phyloP scores from a whole-genome alignment of 2,113 vertebrate genomes.

The Aptenodytes forsteri region DNA sequence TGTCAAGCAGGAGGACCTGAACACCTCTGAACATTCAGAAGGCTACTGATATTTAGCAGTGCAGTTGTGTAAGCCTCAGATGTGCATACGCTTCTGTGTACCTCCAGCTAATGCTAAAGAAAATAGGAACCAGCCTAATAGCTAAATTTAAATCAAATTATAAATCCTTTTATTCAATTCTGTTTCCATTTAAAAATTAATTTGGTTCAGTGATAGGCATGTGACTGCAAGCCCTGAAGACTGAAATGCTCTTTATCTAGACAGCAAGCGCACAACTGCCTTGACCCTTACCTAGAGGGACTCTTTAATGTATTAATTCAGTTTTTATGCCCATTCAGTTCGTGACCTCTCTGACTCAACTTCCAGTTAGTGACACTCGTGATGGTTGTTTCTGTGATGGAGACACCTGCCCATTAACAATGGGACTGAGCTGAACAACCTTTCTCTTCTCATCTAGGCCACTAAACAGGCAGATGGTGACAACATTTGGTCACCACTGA shows the following conservation, averaged over 20 bases:
- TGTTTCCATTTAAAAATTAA: constrained; percentile 59
- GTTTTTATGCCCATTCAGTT: constrained; percentile 42
- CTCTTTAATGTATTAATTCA: constrained; percentile 52
- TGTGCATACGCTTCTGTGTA: neutral
- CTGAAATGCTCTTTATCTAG: constrained; percentile 46
- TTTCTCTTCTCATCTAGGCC: constrained; percentile 22
- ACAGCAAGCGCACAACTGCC: neutral
- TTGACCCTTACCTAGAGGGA: constrained; percentile 46
- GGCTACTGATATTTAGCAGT: neutral
- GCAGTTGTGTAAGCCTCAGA: neutral
- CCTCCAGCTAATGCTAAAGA: neutral
- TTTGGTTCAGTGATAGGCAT: constrained; percentile 22
- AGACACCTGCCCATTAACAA: constrained; percentile 47
- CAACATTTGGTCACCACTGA: constrained; percentile 44
- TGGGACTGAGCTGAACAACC: constrained; percentile 4
- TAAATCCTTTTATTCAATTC: constrained; percentile 23
- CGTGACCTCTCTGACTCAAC: constrained; percentile 52
- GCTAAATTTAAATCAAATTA: constrained; percentile 56
- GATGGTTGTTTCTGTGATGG: constrained; percentile 19
- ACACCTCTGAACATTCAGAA: neutral
- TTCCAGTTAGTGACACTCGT: constrained; percentile 5
- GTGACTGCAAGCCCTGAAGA: constrained; percentile 26
- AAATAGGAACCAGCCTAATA: constrained; percentile 8
- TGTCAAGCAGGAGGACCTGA: neutral
- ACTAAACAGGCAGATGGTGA: constrained; percentile 47